A percentile compares a stretch with the other conserved stretches of the same genome.
Conservation (phyloP, 2,888 invertebrate species). For the Tenthredo distinguenda region DNA sequence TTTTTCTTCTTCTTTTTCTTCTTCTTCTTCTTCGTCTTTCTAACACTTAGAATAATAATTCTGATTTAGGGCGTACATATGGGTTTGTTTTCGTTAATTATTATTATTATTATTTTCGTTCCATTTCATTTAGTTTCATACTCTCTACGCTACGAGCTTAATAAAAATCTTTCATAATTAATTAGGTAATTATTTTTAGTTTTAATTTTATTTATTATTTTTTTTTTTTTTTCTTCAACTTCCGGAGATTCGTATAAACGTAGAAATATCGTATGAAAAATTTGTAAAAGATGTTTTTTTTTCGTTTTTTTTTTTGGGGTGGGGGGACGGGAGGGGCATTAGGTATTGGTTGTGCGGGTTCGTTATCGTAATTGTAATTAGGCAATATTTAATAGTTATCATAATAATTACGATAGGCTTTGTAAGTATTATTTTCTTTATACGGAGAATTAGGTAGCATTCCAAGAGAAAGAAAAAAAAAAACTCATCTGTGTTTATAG, state of each 20-base stretch:
- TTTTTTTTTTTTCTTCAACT: constrained; percentile 62
- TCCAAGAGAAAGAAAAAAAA: constrained; percentile 69
- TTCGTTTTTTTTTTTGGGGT: constrained; percentile 57
- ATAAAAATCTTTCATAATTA: constrained; percentile 69
- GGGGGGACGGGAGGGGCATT: constrained; percentile 26
- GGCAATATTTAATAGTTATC: constrained; percentile 74
- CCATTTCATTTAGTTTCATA: constrained; percentile 60
- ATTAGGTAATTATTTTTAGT: constrained; percentile 67
- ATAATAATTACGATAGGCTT: constrained; percentile 69
- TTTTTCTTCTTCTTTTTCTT: constrained; percentile 54
- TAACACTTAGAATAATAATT: constrained; percentile 71
- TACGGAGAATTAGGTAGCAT: constrained; percentile 67
- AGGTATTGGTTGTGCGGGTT: constrained; percentile 69
- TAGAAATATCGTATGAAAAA: constrained; percentile 77
- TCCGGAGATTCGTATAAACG: constrained; percentile 76
- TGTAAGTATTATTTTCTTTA: constrained; percentile 60
- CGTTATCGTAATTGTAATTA: constrained; percentile 68
- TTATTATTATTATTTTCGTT: constrained; percentile 62
- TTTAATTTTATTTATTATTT: constrained; percentile 49
- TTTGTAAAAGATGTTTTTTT: constrained; percentile 70
- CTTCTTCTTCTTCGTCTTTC: constrained; percentile 56
- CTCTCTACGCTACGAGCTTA: constrained; percentile 73
- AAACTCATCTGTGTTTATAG: constrained; percentile 73
- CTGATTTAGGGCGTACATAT: constrained; percentile 69
- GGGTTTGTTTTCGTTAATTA: constrained; percentile 57